These are phyloP conservation scores for Rhabdornis inornatus DNA, from an alignment of 2,113 vertebrate genomes.

Conservation along the genomic window DNA sequence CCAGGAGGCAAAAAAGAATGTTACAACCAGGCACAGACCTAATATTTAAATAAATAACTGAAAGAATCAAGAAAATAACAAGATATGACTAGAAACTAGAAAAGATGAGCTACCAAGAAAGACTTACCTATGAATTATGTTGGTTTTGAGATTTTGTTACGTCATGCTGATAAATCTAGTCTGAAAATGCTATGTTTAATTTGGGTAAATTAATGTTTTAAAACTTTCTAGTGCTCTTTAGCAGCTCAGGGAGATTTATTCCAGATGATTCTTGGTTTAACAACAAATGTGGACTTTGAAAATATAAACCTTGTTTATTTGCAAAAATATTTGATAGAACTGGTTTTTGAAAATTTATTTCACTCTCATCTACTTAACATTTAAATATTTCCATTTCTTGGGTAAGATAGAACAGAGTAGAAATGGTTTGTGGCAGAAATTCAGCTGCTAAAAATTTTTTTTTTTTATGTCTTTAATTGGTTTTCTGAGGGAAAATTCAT, in stretches of 20 bases:
- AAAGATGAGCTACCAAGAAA: background rate
- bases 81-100: background rate
- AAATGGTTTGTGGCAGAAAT: background rate
- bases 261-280: background rate
- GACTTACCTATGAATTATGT: background rate
- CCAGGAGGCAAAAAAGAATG: background rate
- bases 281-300: background rate
- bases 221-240: background rate
- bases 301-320: background rate
- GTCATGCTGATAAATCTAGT: background rate
- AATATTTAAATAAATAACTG: background rate
- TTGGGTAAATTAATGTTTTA: background rate
- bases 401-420: background rate
- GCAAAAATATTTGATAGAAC: background rate
- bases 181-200: background rate
- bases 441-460: background rate
- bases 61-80: background rate
- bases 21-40: accelerated
- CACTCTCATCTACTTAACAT: background rate
- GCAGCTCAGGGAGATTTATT: background rate
- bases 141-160: background rate
- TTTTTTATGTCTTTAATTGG: background rate
- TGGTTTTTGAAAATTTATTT: background rate
- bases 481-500: background rate
- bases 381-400: background rate